A percentile compares a stretch with the other conserved stretches of the same genome.
Evolutionary conservation across 2,888 invertebrate species (phyloP).

Genomic region (Pseudococcus longispinus): DNA sequence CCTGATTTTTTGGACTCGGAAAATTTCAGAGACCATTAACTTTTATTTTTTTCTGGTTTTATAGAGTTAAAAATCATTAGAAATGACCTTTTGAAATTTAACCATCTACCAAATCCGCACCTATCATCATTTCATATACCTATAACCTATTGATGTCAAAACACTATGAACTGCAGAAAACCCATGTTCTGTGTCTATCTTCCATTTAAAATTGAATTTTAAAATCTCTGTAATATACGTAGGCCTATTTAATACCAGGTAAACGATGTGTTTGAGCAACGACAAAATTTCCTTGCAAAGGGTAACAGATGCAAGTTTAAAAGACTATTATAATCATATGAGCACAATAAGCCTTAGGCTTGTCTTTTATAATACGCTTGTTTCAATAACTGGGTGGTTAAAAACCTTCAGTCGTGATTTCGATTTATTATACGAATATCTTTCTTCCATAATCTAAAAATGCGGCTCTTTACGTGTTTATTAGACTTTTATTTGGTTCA

Average conservation of each 20-base stretch:
- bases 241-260: slow-evolving; percentile 8
- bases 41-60: too few relatives aligned
- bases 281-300: slow-evolving; percentile 34
- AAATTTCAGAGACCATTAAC: too few relatives aligned
- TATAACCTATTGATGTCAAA: background rate
- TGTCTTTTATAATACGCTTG: slow-evolving; percentile 44
- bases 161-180: background rate
- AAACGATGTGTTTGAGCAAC: background rate
- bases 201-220: background rate
- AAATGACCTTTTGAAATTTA: too few relatives aligned
- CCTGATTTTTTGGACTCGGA: too few relatives aligned
- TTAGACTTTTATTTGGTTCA: too few relatives aligned
- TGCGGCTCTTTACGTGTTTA: too few relatives aligned
- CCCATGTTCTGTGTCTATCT: background rate
- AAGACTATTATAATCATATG: slow-evolving; percentile 48
- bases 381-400: slow-evolving; percentile 41
- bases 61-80: too few relatives aligned
- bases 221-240: background rate
- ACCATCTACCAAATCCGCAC: too few relatives aligned
- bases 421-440: background rate
- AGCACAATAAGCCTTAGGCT: slow-evolving; percentile 43
- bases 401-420: background rate
- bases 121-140: too few relatives aligned
- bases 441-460: too few relatives aligned
- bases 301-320: slow-evolving; percentile 53